Evolutionary conservation across 1,140 invertebrate genomes (phyloP), one percentile per base, ranked within the genome.

Genomic region (Dendroctonus ponderosae): DNA sequence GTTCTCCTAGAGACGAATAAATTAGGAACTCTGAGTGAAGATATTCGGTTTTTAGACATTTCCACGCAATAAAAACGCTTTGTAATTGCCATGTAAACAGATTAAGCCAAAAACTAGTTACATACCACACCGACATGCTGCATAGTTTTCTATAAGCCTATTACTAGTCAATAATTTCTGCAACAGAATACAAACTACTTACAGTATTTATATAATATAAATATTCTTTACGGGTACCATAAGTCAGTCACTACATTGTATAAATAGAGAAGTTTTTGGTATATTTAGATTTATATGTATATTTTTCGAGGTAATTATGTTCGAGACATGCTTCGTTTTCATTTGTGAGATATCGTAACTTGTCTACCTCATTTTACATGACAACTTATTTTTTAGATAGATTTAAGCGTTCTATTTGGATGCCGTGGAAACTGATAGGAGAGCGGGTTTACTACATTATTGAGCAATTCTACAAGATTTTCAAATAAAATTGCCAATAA

Each of bases 361-460:
- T 56, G 57, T 56, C 66, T 68, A 68, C 66, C 66, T 68, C 66
- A 68, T 67, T 68, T 68, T 68, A 68, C 66, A 68, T 68, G 66
- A 68, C 66, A 68, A 62, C 46, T 39, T 67, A 56, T 52, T 67
- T 44, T 44, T 61, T 14, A 40, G 41, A 44, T 59, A 57, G 11
- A 57, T 39, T 54, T 54, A 37, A 26, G 26, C 26, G 26, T 26
- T 26, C 26, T 26, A 26, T 26, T 26, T 26, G 26, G 26, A 26
- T 26, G 26, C 26, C 26, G 26, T 26, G 26, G 26, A 26, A 26
- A 26, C 26, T 26, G 26, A 26, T 26, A 26, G 26, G 26, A 26
- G 26, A 26, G 26, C 26, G 26, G 26, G 26, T 26, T 26, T 26
- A 26, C 26, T 26, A 26, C 26, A 26, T 26, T 26, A 26, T 26